A percentile compares a stretch with the other conserved stretches of the same genome.
phyloP scores from a whole-genome alignment of 2,113 vertebrate genomes.

The Nothoprocta pentlandii region DNA sequence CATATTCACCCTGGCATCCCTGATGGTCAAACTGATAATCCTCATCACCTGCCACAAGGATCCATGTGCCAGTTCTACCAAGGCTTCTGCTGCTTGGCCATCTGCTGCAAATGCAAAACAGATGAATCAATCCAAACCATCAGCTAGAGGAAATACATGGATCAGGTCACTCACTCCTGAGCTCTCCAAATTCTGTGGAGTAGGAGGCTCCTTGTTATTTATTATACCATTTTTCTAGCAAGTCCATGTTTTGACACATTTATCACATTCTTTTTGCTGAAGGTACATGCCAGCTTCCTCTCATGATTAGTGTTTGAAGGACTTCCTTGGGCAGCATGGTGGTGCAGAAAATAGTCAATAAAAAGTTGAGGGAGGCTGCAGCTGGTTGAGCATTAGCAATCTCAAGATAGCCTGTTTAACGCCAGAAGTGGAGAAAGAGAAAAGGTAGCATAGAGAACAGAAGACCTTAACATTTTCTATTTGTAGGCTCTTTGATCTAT shows the following conservation, averaged over 20 bases:
- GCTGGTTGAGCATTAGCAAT: not conserved
- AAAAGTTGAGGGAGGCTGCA: not conserved
- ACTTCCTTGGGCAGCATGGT: not conserved
- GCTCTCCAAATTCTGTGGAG: not conserved
- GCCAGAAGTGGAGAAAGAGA: not conserved
- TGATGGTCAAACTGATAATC: not conserved
- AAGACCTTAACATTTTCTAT: not conserved
- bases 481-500: not conserved
- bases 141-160: not conserved
- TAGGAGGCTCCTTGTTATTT: not conserved
- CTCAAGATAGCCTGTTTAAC: not conserved
- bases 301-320: not conserved
- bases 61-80: fast-evolving
- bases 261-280: not conserved
- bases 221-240: not conserved
- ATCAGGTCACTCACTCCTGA: not conserved
- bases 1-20: not conserved
- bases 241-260: not conserved
- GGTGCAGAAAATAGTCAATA: not conserved
- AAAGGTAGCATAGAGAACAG: not conserved
- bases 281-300: not conserved
- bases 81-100: not conserved
- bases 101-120: not conserved
- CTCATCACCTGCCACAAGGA: not conserved
- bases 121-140: not conserved